A percentile compares a stretch with the other conserved stretches of the same genome.
Conservation (phyloP, 2,797 vertebrate species). For the Acrocephalus scirpaceus region DNA sequence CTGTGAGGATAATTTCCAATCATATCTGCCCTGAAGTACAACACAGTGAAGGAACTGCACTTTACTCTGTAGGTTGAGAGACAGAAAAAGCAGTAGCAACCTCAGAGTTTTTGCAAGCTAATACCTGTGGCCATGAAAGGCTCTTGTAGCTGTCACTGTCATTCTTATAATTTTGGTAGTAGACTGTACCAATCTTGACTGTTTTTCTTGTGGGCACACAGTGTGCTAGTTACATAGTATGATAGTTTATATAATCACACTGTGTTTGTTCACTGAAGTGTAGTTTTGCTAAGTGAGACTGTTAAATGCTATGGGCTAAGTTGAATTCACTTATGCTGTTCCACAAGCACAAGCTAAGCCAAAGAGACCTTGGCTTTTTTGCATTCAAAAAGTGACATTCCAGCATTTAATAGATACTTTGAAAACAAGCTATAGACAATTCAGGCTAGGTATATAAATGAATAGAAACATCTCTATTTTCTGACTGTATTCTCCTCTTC, state of each 20-base stretch:
- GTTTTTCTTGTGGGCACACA: neutral
- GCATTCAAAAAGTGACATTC: neutral
- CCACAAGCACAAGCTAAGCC: neutral
- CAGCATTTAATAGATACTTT: neutral
- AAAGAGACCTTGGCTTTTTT: neutral
- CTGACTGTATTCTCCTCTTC: neutral
- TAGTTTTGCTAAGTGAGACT: neutral
- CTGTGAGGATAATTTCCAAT: neutral
- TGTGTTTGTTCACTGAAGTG: neutral
- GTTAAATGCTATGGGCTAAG: neutral
- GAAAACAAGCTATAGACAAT: neutral
- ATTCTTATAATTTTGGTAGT: neutral
- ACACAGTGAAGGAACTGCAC: neutral
- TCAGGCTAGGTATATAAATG: neutral
- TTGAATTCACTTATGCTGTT: neutral
- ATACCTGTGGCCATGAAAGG: neutral
- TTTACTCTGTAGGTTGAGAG: neutral
- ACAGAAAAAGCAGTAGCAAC: neutral
- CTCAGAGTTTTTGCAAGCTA: neutral
- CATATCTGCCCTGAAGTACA: neutral
- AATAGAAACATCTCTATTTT: neutral
- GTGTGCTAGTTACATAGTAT: neutral
- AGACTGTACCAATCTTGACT: neutral
- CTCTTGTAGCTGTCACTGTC: neutral
- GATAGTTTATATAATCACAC: constrained; percentile 10